Conservation (phyloP, 1,140 invertebrate genomes). For the Camponotus floridanus region DNA sequence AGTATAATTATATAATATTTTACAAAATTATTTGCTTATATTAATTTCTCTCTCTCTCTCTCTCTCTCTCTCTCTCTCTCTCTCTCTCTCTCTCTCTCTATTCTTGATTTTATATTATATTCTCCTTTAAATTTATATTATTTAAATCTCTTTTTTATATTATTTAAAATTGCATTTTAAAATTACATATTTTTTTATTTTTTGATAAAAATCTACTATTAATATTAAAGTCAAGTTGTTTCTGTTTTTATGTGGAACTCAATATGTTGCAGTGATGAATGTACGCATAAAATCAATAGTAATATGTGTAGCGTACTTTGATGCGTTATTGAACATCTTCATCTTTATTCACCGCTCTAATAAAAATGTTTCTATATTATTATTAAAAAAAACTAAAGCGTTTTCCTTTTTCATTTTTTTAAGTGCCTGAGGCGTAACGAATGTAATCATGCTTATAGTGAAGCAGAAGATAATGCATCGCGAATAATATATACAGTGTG, state of each 20-base stretch:
- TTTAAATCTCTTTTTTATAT: neutral
- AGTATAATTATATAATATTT: neutral
- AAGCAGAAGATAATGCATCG: neutral
- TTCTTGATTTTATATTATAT: no score
- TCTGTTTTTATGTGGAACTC: neutral
- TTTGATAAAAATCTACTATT: constrained; percentile 1
- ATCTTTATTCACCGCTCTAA: neutral
- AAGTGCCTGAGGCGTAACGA: constrained; percentile 7
- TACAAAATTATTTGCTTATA: neutral
- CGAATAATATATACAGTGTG: neutral
- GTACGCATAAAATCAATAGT: constrained; percentile 10
- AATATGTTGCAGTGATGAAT: constrained; percentile 1
- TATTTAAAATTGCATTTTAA: neutral
- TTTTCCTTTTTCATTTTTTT: constrained; percentile 2
- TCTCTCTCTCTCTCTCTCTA: neutral
- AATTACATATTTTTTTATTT: neutral
- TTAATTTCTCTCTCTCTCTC: neutral
- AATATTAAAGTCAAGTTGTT: neutral
- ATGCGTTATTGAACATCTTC: neutral
- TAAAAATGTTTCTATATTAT: constrained; percentile 11
- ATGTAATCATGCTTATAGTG: constrained; percentile 20
- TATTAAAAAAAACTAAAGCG: neutral
- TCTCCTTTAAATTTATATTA: neutral
- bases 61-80: neutral
- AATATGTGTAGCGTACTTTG: constrained; percentile 16